A percentile compares a stretch with the other conserved stretches of the same genome.
These are phyloP conservation scores for Scaptomyza parva DNA, from an alignment of 2,888 invertebrate genomes.

Conservation along the genomic window DNA sequence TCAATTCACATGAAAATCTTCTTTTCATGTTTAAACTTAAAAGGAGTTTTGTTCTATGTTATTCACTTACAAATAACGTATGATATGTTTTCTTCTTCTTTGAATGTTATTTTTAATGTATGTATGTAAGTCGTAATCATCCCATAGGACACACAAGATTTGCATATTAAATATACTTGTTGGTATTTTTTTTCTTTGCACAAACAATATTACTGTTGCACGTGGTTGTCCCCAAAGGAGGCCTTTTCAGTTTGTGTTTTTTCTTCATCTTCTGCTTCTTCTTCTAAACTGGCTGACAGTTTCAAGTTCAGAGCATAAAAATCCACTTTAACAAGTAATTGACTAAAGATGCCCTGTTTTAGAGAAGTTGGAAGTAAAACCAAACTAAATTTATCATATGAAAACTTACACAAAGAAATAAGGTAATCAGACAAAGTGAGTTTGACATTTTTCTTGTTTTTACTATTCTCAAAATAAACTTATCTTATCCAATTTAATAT, in stretches of 20 bases:
- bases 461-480: neutral
- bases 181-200: neutral
- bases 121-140: slow-evolving; percentile 55
- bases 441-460: neutral
- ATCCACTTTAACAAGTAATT: neutral
- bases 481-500: neutral
- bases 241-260: slow-evolving; percentile 54
- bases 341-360: slow-evolving; percentile 1
- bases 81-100: slow-evolving; percentile 9
- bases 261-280: neutral
- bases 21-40: slow-evolving; percentile 33
- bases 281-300: slow-evolving; percentile 32
- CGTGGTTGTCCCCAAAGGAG: slow-evolving; percentile 40
- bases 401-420: neutral
- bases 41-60: neutral
- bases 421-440: neutral
- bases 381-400: no score
- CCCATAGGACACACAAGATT: slow-evolving; percentile 66
- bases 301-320: slow-evolving; percentile 10
- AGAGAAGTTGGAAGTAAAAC: no score
- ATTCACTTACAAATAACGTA: slow-evolving; percentile 1
- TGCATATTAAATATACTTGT: slow-evolving; percentile 64
- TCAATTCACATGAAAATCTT: neutral
- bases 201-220: slow-evolving; percentile 16
- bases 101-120: slow-evolving; percentile 44